These are phyloP conservation scores for Pan paniscus DNA, from an alignment of 2,113 vertebrate genomes.

Conservation along the genomic window DNA sequence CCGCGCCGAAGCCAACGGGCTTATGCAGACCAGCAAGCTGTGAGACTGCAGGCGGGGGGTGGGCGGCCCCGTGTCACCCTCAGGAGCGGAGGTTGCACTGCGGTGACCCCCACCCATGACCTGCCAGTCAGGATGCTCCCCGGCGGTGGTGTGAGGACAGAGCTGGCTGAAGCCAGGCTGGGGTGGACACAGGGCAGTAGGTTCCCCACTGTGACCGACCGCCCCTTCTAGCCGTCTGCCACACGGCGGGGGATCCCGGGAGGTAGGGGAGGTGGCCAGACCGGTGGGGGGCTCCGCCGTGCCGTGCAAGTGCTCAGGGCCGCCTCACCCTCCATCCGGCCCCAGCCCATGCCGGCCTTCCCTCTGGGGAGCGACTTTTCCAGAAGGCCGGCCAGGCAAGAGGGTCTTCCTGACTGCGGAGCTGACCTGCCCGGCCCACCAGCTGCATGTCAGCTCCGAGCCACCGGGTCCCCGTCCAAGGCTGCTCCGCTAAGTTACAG, in stretches of 20 bases:
- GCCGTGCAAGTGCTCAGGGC: not conserved
- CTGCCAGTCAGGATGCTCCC: not conserved
- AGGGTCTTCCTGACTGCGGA: not conserved
- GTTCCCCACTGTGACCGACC: not conserved
- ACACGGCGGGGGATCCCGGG: too few relatives aligned
- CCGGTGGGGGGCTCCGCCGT: too few relatives aligned
- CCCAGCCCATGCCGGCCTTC: not conserved
- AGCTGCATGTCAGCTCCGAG: rapidly evolving
- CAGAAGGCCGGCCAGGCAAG: too few relatives aligned
- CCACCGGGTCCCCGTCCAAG: not conserved
- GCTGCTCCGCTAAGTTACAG: not conserved
- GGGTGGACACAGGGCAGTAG: not conserved
- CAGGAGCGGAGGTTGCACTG: not conserved
- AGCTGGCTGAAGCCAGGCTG: not conserved
- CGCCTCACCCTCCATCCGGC: not conserved
- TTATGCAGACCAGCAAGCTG: constrained; percentile 92
- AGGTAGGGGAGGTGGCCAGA: not conserved
- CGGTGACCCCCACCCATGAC: not conserved
- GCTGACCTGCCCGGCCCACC: too few relatives aligned
- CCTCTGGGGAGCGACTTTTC: not conserved
- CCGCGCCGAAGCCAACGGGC: constrained; percentile 83
- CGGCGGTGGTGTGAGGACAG: not conserved
- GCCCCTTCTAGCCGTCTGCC: not conserved
- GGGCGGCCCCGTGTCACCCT: not conserved
- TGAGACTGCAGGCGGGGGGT: constrained; percentile 18